Evolutionary conservation across 2,888 invertebrate species (phyloP), one percentile per base, ranked within the genome.

Genomic region (Lasioglossum marginatum): DNA sequence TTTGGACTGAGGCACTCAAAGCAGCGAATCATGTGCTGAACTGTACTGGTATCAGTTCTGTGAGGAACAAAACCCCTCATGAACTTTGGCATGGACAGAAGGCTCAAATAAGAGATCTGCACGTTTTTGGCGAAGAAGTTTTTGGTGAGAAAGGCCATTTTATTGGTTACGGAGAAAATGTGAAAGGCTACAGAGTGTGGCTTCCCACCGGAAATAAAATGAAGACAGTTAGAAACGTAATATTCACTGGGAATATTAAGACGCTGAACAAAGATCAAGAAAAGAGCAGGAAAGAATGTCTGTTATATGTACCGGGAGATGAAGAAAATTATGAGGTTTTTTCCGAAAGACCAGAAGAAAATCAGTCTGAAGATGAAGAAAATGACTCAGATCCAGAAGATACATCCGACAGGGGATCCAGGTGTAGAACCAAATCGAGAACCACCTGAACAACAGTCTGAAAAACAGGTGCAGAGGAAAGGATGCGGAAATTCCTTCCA

Each of bases 101-200:
- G 1, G 70, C 40, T 23, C n/a, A 40, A 70, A n/a, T 70, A 40
- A 40, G 43, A n/a, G n/a, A 71, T 4, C 71, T 71, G 16, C 23
- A 14, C 12, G 43, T 71, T 40, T 71, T 71, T 71, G n/a, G n/a
- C n/a, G n/a, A n/a, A n/a, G n/a, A n/a, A n/a, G n/a, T n/a, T n/a
- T n/a, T n/a, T n/a, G n/a, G 71, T 6, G n/a, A 57, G 12, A 12
- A 23, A 14, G 40, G 40, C 8, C 14, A 37, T 27, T 37, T 74
- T 23, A 57, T 74, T 40, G 57, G 40, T 16, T 74, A 74, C 45
- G 57, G 37, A n/a, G 37, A 74, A 8, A 37, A 74, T n/a, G n/a
- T 23, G 23, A 37, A 74, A 37, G 57, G 74, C 5, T 74, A 14
- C 31, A 23, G 57, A 1, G 37, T 74, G n/a, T 74, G 57, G 57